A percentile compares a stretch with the other conserved stretches of the same genome.
Evolutionary conservation across 2,888 invertebrate species (phyloP).

Genomic region (Acleris emargana): DNA sequence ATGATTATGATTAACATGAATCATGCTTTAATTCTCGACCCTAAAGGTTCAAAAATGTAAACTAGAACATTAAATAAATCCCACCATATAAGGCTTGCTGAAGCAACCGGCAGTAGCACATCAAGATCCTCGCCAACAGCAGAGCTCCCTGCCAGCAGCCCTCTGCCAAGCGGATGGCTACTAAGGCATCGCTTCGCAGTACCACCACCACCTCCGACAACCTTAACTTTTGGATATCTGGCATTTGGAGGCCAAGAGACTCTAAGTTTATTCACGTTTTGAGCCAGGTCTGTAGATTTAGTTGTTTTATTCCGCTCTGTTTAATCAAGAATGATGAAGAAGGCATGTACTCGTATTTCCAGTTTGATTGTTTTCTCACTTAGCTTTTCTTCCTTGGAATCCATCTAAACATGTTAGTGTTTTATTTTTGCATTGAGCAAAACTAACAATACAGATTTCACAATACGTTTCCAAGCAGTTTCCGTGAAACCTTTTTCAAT

Average conservation of each 20-base stretch:
- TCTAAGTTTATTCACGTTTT: neutral
- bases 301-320: too few species aligned
- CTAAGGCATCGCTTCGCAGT: slow-evolving; percentile 71
- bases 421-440: too few species aligned
- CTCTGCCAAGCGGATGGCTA: slow-evolving; percentile 75
- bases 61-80: slow-evolving; percentile 6
- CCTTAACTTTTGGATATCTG: slow-evolving; percentile 19
- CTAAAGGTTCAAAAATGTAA: neutral
- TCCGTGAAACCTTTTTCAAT: neutral
- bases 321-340: too few species aligned
- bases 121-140: slow-evolving; percentile 74
- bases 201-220: slow-evolving; percentile 61
- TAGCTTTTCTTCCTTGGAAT: too few species aligned
- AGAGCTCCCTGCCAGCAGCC: slow-evolving; percentile 81
- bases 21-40: too few species aligned
- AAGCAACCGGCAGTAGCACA: slow-evolving; percentile 66
- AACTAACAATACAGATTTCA: too few species aligned
- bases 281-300: neutral
- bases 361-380: too few species aligned
- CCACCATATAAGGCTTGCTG: slow-evolving; percentile 61
- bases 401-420: too few species aligned
- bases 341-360: too few species aligned
- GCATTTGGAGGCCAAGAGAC: slow-evolving; percentile 6
- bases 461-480: too few species aligned
- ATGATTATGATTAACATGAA: too few species aligned